These are phyloP conservation scores for Sycophaga agraensis DNA, from an alignment of 1,140 invertebrate species.

Conservation along the genomic window DNA sequence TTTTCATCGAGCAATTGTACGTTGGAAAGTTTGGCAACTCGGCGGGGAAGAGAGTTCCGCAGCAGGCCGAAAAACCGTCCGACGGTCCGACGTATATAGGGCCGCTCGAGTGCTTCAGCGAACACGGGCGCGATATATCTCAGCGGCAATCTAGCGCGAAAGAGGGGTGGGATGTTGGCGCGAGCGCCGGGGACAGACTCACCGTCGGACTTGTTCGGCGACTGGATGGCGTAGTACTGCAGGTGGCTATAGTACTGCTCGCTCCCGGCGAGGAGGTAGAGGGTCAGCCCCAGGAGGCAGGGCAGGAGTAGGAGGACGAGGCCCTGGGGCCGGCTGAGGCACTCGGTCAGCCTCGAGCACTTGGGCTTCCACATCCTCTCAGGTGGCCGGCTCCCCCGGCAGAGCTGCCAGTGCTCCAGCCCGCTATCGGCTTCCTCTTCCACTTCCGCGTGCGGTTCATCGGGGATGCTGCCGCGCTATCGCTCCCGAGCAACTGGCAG, in stretches of 20 bases:
- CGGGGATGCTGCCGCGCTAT: neutral
- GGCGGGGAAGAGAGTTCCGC: too few species aligned
- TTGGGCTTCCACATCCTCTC: conserved; percentile 31
- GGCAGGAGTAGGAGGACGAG: conserved; percentile 43
- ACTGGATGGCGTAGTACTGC: conserved; percentile 36
- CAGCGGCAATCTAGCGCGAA: too few species aligned
- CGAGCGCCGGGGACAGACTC: too few species aligned
- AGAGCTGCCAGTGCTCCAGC: neutral
- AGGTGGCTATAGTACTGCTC: conserved; percentile 35
- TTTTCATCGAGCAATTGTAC: too few species aligned
- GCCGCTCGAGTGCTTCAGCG: too few species aligned
- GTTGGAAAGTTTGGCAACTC: too few species aligned
- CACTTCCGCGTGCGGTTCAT: neutral
- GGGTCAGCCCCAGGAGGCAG: conserved; percentile 40
- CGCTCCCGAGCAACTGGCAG: too few species aligned
- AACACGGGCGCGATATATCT: too few species aligned
- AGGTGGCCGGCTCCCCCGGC: neutral
- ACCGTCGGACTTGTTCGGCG: conserved; percentile 36
- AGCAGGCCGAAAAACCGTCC: too few species aligned
- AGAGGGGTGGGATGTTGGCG: too few species aligned
- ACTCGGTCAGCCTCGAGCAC: conserved; percentile 23
- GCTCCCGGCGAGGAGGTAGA: conserved; percentile 42
- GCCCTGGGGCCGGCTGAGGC: conserved; percentile 21
- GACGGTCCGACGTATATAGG: too few species aligned
- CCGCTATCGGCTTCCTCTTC: conserved; percentile 9